Evolutionary conservation across 2,113 vertebrate genomes (phyloP).

Genomic region (Cyanistes caeruleus): DNA sequence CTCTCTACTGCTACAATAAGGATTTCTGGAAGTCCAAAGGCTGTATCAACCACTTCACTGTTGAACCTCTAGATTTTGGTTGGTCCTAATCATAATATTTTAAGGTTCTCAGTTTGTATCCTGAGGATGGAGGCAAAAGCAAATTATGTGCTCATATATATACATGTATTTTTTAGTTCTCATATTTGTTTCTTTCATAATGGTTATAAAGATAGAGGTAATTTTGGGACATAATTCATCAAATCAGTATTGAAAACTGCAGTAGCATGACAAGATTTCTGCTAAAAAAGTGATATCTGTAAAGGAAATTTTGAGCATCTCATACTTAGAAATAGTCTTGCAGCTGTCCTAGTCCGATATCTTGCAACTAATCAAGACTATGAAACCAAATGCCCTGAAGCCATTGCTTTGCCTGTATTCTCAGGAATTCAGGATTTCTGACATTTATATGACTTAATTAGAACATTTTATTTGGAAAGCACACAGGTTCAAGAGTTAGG

Average conservation of each 20-base stretch:
- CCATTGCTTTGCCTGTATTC: neutral
- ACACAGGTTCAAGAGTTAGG: neutral
- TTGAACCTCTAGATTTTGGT: neutral
- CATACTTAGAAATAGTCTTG: neutral
- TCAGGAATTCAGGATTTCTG: neutral
- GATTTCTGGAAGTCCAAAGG: neutral
- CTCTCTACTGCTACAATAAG: neutral
- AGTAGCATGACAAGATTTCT: neutral
- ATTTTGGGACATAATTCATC: neutral
- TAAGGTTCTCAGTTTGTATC: neutral
- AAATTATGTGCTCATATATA: neutral
- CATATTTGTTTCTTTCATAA: neutral
- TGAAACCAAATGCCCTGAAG: neutral
- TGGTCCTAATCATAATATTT: neutral
- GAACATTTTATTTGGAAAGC: neutral
- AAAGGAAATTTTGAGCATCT: neutral
- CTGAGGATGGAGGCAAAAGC: neutral
- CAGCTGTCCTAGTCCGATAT: neutral
- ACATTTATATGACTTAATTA: neutral
- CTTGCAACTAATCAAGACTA: neutral
- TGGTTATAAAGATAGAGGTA: neutral
- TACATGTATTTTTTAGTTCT: neutral
- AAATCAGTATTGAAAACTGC: neutral
- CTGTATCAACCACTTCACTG: neutral
- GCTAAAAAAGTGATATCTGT: neutral